Evolutionary conservation across 2,888 invertebrate genomes (phyloP), one percentile per base, ranked within the genome.

Genomic region (Heliconius hortense): DNA sequence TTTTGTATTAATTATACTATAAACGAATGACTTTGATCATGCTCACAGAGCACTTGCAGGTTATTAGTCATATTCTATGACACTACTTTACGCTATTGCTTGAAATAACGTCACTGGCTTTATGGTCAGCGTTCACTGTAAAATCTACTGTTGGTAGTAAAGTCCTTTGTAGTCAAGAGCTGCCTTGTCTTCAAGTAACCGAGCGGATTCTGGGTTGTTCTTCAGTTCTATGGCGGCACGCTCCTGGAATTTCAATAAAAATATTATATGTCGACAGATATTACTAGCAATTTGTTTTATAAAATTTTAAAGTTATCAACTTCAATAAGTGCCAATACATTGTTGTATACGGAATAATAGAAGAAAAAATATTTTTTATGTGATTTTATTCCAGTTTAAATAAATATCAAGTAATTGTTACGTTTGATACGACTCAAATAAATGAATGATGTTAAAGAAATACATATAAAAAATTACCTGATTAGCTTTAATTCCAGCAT

Each of bases 401-500:
- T n/a, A 56, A 56, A 56, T 56, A 56, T 10, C 2, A 13, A 4
- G 1, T 13, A 1, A 60, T 60, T 18, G 1, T 56, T 87, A 94
- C 93, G 18, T 48, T 48, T 2, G 1, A 18, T 18, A 48, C 18
- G 0, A 48, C 7, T 7, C 7, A 48, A 18, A 48, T 7, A 7
- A 18, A 48, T 21, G 7, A 48, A 48, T 48, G 5, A 48, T 48
- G 8, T 48, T 18, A 48, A 21, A 21, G 7, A 56, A 56, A 56
- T 56, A 56, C 3, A 56, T 26, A 13, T 24, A 2, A 0, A 26
- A 1, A 60, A 26, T 60, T 87, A 94, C 94, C 88, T 84, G 83
- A 80, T 94, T 94, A 67, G 94, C 93, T 85, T 96, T 96, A 82
- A 97, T 97, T 83, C 97, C 97, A 76, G 97, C 97, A 88, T 96